Evolutionary conservation across 2,113 vertebrate species (phyloP).

Genomic region (Taurulus bubalis): DNA sequence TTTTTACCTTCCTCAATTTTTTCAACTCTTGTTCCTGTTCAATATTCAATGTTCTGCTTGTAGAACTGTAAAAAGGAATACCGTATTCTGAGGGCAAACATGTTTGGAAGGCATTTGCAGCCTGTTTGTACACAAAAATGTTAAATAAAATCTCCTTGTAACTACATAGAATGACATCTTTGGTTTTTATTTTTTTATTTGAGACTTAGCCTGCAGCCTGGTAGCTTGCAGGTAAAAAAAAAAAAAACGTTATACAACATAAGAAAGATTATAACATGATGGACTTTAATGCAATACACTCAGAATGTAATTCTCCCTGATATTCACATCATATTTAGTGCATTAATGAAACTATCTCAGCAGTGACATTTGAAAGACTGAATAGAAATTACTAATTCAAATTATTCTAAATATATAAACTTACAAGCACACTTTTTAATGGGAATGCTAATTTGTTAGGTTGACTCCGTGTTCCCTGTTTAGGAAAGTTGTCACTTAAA

Average conservation of each 20-base stretch:
- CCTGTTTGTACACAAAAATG: slow-evolving; percentile 85
- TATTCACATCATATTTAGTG: not conserved
- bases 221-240: not conserved
- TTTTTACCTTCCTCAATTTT: slow-evolving; percentile 62
- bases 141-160: slow-evolving; percentile 86
- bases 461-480: not conserved
- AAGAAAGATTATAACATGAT: not conserved
- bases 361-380: not conserved
- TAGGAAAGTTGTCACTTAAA: not conserved
- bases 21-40: slow-evolving; percentile 66
- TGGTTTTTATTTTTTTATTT: not conserved
- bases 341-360: not conserved
- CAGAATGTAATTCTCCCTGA: not conserved
- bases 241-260: not conserved
- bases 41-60: slow-evolving; percentile 77
- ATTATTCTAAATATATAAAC: not conserved
- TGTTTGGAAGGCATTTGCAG: slow-evolving; percentile 82
- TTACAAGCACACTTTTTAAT: not conserved
- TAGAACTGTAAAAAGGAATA: slow-evolving; percentile 79
- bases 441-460: not conserved
- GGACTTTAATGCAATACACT: not conserved
- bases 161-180: slow-evolving; percentile 60
- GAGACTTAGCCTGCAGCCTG: not conserved
- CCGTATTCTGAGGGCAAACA: slow-evolving; percentile 77
- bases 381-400: not conserved